These are phyloP conservation scores for Pandemis corylana DNA, from an alignment of 2,888 invertebrate genomes.

Conservation along the genomic window DNA sequence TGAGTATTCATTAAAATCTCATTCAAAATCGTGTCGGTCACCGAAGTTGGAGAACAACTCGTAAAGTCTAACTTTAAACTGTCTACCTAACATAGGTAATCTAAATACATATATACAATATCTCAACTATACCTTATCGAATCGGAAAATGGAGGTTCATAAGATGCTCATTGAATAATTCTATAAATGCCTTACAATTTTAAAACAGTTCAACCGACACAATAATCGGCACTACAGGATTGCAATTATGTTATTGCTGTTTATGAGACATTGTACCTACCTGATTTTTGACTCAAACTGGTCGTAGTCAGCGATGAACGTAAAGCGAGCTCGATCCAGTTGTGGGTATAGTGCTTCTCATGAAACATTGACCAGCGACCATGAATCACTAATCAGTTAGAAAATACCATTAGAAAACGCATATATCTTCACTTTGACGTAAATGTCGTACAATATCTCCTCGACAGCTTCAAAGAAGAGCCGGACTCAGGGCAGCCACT, in stretches of 20 bases:
- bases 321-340: too few species aligned
- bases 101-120: background rate
- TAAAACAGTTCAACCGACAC: background rate
- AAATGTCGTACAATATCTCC: background rate
- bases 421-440: background rate
- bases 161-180: background rate
- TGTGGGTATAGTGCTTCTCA: too few species aligned
- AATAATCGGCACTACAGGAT: background rate
- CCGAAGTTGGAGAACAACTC: background rate
- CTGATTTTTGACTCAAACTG: too few species aligned
- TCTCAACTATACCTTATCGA: background rate
- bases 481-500: constrained; percentile 82
- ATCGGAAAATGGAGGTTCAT: background rate
- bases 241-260: background rate
- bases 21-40: background rate
- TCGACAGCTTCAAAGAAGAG: background rate
- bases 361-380: too few species aligned
- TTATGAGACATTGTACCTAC: background rate
- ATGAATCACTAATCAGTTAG: background rate
- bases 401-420: background rate
- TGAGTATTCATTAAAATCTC: constrained; percentile 9
- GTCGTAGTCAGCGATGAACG: too few species aligned
- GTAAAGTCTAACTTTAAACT: background rate
- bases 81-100: constrained; percentile 2
- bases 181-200: background rate